Base-by-base conservation (phyloP, 2,888 invertebrate genomes). In the Linnaemya vulpina region DNA sequence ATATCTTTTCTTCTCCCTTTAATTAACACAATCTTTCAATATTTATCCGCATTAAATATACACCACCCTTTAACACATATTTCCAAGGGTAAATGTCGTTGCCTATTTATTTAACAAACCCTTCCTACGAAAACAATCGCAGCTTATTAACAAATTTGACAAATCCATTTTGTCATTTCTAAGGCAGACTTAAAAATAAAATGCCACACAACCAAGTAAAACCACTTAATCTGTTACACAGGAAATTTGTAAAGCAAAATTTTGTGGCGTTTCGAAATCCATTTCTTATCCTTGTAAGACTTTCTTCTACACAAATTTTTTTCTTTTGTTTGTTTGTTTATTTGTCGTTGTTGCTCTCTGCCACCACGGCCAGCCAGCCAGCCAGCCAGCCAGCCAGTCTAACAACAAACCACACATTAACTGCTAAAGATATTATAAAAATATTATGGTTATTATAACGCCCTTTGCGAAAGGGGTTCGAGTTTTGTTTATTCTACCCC, bases 111-210 rank as follows among this genome's bases (percentile, higher is more conserved):
- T 17, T 60, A n/a, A 74, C 70, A 74, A 70, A 80, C 63, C 74
- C 15, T 55, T 63, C 17, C 49, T n/a, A 43, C 9, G 20, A 25
- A 51, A 46, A 4, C 62, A 35, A 0, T 67, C 13, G 22, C 7
- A 67, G 79, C 73, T 88, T 88, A 89, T 89, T 88, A 90, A 88
- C 86, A 87, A 90, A 89, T 90, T 90, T 90, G 90, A 89, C 88
- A 90, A 90, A 89, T 88, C 87, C 89, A 88, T 88, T 90, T 88
- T 90, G 90, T 89, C 90, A 90, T 67, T 75, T 80, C 43, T 67
- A 35, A 60, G 76, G 79, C 25, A 68, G 49, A 40, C 65, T 74
- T 46, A 62, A 71, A 53, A 60, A 22, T 20, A 74, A 20, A 76
- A 73, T 11, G 68, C 62, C 53, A 68, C 53, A 68, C 49, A 49